These are phyloP conservation scores for Epizoanthus fatuus DNA, from an alignment of 92 coral and sea anemone species.

Conservation along the genomic window DNA sequence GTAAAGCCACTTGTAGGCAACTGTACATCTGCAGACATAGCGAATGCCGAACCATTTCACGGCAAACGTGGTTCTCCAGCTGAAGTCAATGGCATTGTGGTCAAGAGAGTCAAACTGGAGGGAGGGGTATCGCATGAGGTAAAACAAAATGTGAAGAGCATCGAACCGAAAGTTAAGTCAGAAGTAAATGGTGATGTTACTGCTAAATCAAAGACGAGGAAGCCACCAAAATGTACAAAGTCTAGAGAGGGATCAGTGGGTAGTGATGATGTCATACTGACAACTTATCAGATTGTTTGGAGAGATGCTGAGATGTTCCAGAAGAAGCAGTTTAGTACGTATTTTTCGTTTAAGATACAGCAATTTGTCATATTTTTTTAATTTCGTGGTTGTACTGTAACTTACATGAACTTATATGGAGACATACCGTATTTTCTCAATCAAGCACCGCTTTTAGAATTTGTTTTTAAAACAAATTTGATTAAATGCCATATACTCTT, in stretches of 20 bases:
- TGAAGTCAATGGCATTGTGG: not conserved
- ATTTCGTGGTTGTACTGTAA: too few species aligned
- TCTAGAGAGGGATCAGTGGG: not conserved
- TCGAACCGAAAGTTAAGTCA: not conserved
- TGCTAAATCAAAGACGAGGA: not conserved
- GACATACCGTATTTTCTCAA: too few species aligned
- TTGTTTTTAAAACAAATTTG: too few species aligned
- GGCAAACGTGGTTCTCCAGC: slow-evolving; percentile 9
- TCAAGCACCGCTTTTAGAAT: too few species aligned
- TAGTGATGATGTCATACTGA: slow-evolving; percentile 35
- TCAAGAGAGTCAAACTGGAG: slow-evolving; percentile 9
- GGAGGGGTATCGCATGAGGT: not conserved
- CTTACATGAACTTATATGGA: not conserved
- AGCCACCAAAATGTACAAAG: slow-evolving; percentile 1
- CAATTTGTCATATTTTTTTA: not conserved
- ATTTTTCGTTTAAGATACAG: not conserved
- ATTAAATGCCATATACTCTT: too few species aligned
- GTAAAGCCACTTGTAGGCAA: not conserved
- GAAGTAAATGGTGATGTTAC: slow-evolving; percentile 5
- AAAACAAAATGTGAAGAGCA: not conserved
- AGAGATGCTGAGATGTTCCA: slow-evolving; percentile 37
- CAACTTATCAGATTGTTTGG: slow-evolving; percentile 55
- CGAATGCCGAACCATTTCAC: not conserved
- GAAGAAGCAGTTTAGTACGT: slow-evolving; percentile 51
- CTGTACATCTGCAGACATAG: not conserved